phyloP scores from a whole-genome alignment of 2,888 invertebrate species.

The Napeogenes inachia region DNA sequence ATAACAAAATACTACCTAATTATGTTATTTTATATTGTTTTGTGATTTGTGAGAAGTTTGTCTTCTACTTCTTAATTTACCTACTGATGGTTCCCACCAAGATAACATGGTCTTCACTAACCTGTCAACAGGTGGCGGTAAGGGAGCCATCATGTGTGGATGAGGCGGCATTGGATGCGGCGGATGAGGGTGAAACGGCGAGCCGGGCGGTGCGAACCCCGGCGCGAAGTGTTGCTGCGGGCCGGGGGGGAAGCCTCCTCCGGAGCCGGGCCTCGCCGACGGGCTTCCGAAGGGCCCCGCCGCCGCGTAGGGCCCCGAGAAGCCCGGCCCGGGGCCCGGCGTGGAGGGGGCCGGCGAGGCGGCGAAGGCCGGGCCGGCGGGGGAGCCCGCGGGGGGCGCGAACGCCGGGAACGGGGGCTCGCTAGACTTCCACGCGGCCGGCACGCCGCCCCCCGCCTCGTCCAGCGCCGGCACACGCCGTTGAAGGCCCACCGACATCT shows the following conservation, averaged over 20 bases:
- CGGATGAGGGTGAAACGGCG: conserved; percentile 88
- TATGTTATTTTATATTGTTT: no score
- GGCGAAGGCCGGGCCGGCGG: conserved; percentile 82
- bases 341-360: conserved; percentile 83
- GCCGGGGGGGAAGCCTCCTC: conserved; percentile 89
- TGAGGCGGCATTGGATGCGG: conserved; percentile 91
- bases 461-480: conserved; percentile 82
- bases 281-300: conserved; percentile 81
- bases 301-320: conserved; percentile 82
- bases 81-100: background rate
- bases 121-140: conserved; percentile 89
- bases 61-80: background rate
- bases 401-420: conserved; percentile 83
- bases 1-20: no score
- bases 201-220: conserved; percentile 84
- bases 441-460: conserved; percentile 68
- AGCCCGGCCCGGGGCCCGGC: conserved; percentile 85
- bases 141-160: conserved; percentile 73
- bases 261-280: conserved; percentile 86
- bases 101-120: conserved; percentile 58
- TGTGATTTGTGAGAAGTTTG: no score
- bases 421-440: conserved; percentile 85
- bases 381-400: conserved; percentile 89
- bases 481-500: conserved; percentile 87
- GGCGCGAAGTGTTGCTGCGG: conserved; percentile 85